Evolutionary conservation across 2,888 invertebrate genomes (phyloP).

Genomic region (Drosophila birchii): DNA sequence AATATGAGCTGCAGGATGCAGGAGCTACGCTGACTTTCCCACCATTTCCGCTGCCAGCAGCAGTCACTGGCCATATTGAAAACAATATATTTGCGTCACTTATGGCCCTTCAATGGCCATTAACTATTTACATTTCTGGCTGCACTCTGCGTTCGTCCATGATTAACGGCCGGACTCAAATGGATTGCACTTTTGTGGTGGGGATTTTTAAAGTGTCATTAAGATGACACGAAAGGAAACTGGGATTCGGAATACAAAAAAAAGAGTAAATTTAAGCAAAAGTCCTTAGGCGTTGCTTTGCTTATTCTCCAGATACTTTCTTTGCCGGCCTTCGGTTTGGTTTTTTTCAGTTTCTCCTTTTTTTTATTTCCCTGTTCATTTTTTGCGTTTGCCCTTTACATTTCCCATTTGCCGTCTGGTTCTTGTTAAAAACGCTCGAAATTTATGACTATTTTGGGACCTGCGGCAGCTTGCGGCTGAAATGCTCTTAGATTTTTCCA

Average conservation of each 20-base stretch:
- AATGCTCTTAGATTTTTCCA: conserved; percentile 56
- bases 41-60: conserved; percentile 14
- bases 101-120: conserved; percentile 43
- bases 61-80: conserved; percentile 44
- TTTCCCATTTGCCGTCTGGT: conserved; percentile 56
- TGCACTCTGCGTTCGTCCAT: conserved; percentile 43
- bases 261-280: conserved; percentile 72
- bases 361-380: conserved; percentile 25
- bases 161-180: conserved; percentile 56
- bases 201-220: conserved; percentile 70
- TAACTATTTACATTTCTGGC: conserved; percentile 43
- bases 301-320: conserved; percentile 44
- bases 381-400: conserved; percentile 43
- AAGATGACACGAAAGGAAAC: conserved; percentile 28
- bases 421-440: conserved; percentile 67
- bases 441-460: conserved; percentile 80
- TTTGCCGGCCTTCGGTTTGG: conserved; percentile 25
- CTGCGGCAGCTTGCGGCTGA: conserved; percentile 60
- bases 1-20: conserved; percentile 37
- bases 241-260: conserved; percentile 14
- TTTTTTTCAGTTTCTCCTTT: conserved; percentile 6
- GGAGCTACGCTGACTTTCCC: conserved; percentile 14
- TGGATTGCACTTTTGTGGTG: conserved; percentile 51
- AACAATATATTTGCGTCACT: conserved; percentile 60
- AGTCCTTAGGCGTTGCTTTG: conserved; percentile 70